phyloP scores from a whole-genome alignment of 2,888 invertebrate genomes.

The Ashinkailepas kermadecensis region DNA sequence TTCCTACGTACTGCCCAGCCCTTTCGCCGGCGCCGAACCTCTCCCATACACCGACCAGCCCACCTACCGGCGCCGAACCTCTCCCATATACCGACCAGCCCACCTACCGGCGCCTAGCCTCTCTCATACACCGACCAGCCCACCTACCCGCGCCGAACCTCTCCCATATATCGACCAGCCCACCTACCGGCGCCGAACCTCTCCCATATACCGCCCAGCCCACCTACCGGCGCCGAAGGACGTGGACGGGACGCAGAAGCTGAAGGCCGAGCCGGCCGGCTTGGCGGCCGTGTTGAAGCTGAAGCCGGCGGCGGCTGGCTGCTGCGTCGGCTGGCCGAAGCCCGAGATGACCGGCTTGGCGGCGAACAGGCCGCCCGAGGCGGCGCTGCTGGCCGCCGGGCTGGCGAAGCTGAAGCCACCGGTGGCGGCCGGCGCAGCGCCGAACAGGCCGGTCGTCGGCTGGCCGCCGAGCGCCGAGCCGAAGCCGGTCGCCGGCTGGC shows the following conservation, averaged over 20 bases:
- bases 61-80: too few relatives aligned
- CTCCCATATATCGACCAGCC: too few relatives aligned
- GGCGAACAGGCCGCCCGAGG: constrained; percentile 30
- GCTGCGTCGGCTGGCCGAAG: constrained; percentile 19
- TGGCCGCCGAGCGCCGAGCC: not conserved
- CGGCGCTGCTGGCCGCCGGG: constrained; percentile 36
- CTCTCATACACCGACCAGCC: too few relatives aligned
- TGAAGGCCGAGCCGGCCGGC: constrained; percentile 27
- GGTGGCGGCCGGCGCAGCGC: constrained; percentile 35
- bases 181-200: too few relatives aligned
- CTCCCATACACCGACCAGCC: too few relatives aligned
- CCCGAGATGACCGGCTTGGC: constrained; percentile 25
- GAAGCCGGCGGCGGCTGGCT: constrained; percentile 28
- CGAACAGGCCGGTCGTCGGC: constrained; percentile 48
- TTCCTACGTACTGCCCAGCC: too few relatives aligned
- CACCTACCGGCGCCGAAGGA: not conserved
- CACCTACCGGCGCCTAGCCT: too few relatives aligned
- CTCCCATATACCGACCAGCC: too few relatives aligned
- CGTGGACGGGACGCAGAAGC: constrained; percentile 23
- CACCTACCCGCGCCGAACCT: too few relatives aligned
- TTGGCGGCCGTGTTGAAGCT: constrained; percentile 23
- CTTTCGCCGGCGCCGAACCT: too few relatives aligned
- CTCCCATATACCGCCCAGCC: too few relatives aligned
- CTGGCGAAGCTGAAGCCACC: constrained; percentile 25
- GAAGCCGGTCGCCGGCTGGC: not conserved